These are phyloP conservation scores for Trypoxylon attenuatum DNA, from an alignment of 2,888 invertebrate species.

Conservation along the genomic window DNA sequence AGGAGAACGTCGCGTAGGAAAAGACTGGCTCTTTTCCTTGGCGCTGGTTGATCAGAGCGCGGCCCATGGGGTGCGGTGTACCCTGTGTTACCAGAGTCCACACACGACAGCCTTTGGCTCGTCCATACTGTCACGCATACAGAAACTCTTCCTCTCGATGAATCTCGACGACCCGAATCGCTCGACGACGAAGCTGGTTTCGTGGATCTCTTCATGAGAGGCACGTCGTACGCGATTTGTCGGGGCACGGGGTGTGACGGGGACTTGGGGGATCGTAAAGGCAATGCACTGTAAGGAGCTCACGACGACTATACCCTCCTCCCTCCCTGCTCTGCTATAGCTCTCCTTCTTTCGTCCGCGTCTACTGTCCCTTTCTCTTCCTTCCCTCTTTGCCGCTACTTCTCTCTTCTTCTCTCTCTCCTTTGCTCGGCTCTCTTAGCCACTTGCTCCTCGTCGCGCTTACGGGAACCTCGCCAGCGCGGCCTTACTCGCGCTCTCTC, in stretches of 20 bases:
- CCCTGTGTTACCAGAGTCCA: background rate
- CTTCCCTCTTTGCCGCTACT: conserved; percentile 34
- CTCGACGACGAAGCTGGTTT: conserved; percentile 59
- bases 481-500: conserved; percentile 24
- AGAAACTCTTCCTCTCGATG: conserved; percentile 48
- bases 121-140: conserved; percentile 43
- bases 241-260: conserved; percentile 70
- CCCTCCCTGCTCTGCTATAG: conserved; percentile 44
- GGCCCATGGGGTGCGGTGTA: conserved; percentile 44
- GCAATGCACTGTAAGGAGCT: conserved; percentile 75
- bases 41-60: conserved; percentile 30
- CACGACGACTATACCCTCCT: conserved; percentile 65
- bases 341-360: conserved; percentile 9
- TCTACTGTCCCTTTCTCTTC: conserved; percentile 34
- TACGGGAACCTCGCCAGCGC: conserved; percentile 37
- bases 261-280: conserved; percentile 69
- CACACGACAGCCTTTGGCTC: conserved; percentile 7
- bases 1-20: conserved; percentile 44
- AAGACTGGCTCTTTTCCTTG: conserved; percentile 35
- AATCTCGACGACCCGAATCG: conserved; percentile 59
- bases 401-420: conserved; percentile 10
- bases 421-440: conserved; percentile 15
- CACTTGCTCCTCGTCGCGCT: conserved; percentile 29
- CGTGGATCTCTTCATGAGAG: conserved; percentile 62
- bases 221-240: conserved; percentile 67